phyloP scores from a whole-genome alignment of 2,113 vertebrate species.

The Fregetta grallaria region DNA sequence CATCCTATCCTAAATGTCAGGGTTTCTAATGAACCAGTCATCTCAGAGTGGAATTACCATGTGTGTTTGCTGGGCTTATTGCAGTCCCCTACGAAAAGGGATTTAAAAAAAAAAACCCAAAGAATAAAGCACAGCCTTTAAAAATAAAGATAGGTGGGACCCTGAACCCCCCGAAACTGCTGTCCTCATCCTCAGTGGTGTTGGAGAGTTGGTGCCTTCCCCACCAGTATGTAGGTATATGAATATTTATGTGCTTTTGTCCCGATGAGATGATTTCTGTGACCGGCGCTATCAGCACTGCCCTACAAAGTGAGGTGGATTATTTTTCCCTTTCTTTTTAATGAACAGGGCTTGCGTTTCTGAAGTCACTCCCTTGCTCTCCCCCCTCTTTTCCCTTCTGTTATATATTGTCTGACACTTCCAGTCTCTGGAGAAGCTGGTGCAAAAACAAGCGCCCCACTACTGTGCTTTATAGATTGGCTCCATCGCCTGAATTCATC shows the following conservation, averaged over 20 bases:
- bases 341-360: background rate
- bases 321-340: background rate
- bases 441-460: background rate
- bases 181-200: background rate
- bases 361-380: background rate
- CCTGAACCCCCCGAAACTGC: background rate
- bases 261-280: rapidly evolving
- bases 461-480: background rate
- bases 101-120: background rate
- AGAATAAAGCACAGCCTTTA: background rate
- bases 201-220: background rate
- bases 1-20: background rate
- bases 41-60: background rate
- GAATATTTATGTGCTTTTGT: background rate
- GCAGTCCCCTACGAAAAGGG: background rate
- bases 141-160: background rate
- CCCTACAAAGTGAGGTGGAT: background rate
- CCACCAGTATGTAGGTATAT: rapidly evolving
- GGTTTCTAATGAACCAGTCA: background rate
- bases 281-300: background rate
- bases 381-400: background rate
- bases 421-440: conserved; percentile 16
- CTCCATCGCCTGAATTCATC: background rate
- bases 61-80: background rate
- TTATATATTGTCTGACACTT: conserved; percentile 40